Base-by-base conservation (phyloP, 2,113 vertebrate species). In the Pachycephala philippinensis region DNA sequence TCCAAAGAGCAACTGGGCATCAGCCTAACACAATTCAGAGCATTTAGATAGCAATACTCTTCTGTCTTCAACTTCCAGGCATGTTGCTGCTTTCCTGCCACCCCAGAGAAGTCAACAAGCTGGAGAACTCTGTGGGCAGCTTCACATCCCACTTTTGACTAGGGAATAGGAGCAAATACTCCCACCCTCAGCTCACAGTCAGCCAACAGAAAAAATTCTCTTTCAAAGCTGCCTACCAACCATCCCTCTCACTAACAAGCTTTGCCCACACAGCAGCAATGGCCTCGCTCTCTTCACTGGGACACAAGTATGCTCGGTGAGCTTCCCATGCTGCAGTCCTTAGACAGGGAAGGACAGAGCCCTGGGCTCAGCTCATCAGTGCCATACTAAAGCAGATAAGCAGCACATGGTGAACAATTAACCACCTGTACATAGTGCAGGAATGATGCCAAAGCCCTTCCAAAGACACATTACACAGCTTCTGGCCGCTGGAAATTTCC, bases 301-400 rank as follows among this genome's bases (percentile, higher is more conserved):
- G 66, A 65, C 44, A 57, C 7, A 11, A 57, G 28, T 30, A 37
- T 0, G 1, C 22, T 30, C 27, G 66, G 47, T 0, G 6, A 72
- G 27, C 66, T 59, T 69, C 56, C 84, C 52, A 45, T 7, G 1
- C 47, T 45, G 45, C 57, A 49, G 3, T 19, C 24, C 45, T 42
- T 10, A 54, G 53, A 49, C 19, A 44, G 1, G 1, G 20, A 7
- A 77, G 33, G 31, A 63, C 26, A 42, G 26, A 66, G n/a, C 27
- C 35, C 66, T 24, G 49, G 50, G 42, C 59, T 77, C 23, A 40
- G 74, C 47, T 66, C 54, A 40, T 61, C 42, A 33, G 33, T 37
- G 1, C 47, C 12, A 3, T 7, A 65, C 33, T 69, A 52, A 69
- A 74, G 28, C 44, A 87, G 23, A 49, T 0, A 11, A 19, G 80